phyloP scores from a whole-genome alignment of 2,113 vertebrate species.

The Microtus oregoni region DNA sequence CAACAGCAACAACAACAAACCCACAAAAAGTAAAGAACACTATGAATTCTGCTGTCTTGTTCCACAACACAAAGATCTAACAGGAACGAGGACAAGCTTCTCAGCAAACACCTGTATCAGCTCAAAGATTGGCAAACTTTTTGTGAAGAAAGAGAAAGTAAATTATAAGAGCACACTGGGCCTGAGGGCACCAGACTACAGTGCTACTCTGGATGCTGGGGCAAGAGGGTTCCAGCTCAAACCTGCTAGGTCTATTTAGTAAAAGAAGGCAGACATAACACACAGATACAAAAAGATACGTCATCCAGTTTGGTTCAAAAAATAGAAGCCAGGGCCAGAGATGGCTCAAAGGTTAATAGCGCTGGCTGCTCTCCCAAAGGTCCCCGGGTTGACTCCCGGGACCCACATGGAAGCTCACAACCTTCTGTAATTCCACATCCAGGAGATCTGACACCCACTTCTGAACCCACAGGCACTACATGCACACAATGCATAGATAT shows the following conservation, averaged over 20 bases:
- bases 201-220: background rate
- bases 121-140: background rate
- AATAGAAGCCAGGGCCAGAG: background rate
- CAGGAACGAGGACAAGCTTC: background rate
- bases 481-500: background rate
- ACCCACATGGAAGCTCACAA: background rate
- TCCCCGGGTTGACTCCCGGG: background rate
- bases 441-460: background rate
- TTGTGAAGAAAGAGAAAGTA: background rate
- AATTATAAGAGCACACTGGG: background rate
- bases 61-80: background rate
- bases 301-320: background rate
- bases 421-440: background rate
- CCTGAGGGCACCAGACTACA: background rate
- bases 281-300: background rate
- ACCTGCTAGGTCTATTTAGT: background rate
- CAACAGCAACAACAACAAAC: background rate
- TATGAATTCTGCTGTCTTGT: background rate
- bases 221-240: background rate
- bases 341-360: background rate
- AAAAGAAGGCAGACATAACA: background rate
- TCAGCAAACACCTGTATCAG: background rate
- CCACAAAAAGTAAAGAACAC: background rate
- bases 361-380: background rate
- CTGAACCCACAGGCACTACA: background rate